phyloP scores from a whole-genome alignment of 2,888 invertebrate genomes.

The Polydrusus cervinus region DNA sequence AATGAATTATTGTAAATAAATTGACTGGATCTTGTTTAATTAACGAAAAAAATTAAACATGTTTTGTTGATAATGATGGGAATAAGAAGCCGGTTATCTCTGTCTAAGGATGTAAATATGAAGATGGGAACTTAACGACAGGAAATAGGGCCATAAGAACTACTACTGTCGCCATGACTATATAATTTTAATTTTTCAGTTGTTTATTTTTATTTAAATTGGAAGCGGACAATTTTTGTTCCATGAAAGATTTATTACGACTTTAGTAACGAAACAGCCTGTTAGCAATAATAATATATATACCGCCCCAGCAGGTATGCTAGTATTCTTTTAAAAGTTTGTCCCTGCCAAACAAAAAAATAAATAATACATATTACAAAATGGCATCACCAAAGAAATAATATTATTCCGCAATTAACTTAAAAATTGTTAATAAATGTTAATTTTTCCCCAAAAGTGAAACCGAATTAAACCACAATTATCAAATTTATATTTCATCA shows the following conservation, averaged over 20 bases:
- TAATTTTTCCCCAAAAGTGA: constrained; percentile 24
- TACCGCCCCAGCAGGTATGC: no score
- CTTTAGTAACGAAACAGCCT: no score
- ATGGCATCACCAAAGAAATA: neutral
- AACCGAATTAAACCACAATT: constrained; percentile 41
- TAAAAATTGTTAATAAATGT: constrained; percentile 9
- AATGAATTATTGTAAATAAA: constrained; percentile 44
- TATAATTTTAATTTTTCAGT: no score
- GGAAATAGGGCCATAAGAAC: neutral
- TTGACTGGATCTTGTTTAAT: constrained; percentile 37
- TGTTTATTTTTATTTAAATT: no score
- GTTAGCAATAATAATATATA: no score
- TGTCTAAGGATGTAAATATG: neutral
- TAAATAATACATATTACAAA: no score
- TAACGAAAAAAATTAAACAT: constrained; percentile 42
- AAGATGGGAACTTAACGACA: constrained; percentile 1
- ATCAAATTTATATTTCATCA: constrained; percentile 46
- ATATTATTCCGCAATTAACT: neutral
- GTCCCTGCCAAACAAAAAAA: no score
- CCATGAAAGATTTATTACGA: no score
- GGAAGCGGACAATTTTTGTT: no score
- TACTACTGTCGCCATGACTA: neutral
- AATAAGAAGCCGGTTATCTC: constrained; percentile 22
- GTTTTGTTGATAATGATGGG: constrained; percentile 34
- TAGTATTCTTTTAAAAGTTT: no score